Percentiles rank a stretch among this genome's conserved stretches.
Evolutionary conservation across 2,888 invertebrate species (phyloP).

Genomic region (Melinopterus prodromus): DNA sequence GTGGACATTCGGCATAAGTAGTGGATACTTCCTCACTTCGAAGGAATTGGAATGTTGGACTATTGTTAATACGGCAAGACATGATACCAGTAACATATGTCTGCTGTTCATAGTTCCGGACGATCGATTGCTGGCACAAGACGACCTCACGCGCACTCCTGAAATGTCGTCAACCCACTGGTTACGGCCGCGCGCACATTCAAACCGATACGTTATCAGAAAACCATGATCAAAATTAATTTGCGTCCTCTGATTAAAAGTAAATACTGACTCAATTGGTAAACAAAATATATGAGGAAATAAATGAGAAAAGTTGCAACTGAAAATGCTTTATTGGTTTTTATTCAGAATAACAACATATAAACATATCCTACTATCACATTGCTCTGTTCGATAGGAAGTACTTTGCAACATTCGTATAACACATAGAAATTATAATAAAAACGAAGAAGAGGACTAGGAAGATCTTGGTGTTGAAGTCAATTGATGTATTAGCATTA

Average conservation of each 20-base stretch:
- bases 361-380: too few relatives aligned
- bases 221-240: background rate
- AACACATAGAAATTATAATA: slow-evolving; percentile 7
- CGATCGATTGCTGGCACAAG: background rate
- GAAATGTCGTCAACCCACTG: slow-evolving; percentile 13
- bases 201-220: background rate
- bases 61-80: background rate
- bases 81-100: slow-evolving; percentile 33
- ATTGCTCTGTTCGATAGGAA: background rate
- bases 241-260: too few relatives aligned
- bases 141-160: slow-evolving; percentile 28
- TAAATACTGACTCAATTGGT: too few relatives aligned
- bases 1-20: slow-evolving; percentile 84
- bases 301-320: too few relatives aligned
- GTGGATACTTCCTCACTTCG: slow-evolving; percentile 67
- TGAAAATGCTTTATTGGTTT: too few relatives aligned
- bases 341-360: too few relatives aligned
- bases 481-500: background rate
- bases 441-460: background rate
- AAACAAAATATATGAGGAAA: too few relatives aligned
- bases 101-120: background rate
- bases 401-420: slow-evolving; percentile 7
- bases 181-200: background rate
- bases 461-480: background rate
- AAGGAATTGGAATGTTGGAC: slow-evolving; percentile 39